These are phyloP conservation scores for Leucophora obtusa DNA, from an alignment of 2,888 invertebrate genomes.

Conservation along the genomic window DNA sequence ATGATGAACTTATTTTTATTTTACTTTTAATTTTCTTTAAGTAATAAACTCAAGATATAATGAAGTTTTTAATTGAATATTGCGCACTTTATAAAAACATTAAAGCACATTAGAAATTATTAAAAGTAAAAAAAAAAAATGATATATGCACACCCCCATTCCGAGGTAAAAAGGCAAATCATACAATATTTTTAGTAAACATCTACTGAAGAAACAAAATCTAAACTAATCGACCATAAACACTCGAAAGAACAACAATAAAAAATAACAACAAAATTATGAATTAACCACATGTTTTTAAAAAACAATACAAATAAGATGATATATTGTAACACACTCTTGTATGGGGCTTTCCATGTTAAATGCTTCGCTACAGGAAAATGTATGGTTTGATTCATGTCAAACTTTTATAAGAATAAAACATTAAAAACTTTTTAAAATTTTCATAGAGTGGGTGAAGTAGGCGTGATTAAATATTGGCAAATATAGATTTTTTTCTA, in stretches of 20 bases:
- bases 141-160: neutral
- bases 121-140: slow-evolving; percentile 1
- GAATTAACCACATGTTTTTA: slow-evolving; percentile 48
- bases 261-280: slow-evolving; percentile 32
- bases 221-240: slow-evolving; percentile 60
- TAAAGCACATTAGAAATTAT: slow-evolving; percentile 56
- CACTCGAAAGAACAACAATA: slow-evolving; percentile 46
- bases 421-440: too few species aligned
- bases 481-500: too few species aligned
- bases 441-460: too few species aligned
- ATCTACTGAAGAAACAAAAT: neutral
- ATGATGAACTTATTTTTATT: slow-evolving; percentile 43
- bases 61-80: slow-evolving; percentile 63
- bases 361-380: too few species aligned
- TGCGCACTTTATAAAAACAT: slow-evolving; percentile 63
- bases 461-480: too few species aligned
- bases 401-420: too few species aligned
- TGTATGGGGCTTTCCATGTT: too few species aligned
- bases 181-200: slow-evolving; percentile 59
- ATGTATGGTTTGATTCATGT: too few species aligned
- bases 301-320: slow-evolving; percentile 14
- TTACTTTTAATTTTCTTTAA: slow-evolving; percentile 49
- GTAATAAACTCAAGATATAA: slow-evolving; percentile 60
- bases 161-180: slow-evolving; percentile 2
- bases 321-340: slow-evolving; percentile 18